Conservation (phyloP, 2,888 invertebrate genomes). For the Lucinisca nassula region DNA sequence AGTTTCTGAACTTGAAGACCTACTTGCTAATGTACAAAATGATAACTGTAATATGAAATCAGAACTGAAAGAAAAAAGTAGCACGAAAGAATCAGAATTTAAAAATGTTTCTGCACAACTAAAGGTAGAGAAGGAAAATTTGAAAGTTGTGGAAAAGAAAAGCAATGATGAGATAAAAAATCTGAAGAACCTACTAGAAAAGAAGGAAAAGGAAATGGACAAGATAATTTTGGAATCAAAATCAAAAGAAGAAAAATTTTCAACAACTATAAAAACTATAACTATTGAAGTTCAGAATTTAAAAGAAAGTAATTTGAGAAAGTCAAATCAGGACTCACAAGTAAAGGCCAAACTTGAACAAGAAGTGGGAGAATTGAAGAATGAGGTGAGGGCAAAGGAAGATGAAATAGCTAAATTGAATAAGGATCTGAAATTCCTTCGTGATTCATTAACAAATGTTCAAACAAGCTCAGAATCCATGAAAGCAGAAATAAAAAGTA, state of each 20-base stretch:
- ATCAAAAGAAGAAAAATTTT: conserved; percentile 55
- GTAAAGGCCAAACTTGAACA: conserved; percentile 59
- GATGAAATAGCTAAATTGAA: conserved; percentile 50
- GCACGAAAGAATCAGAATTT: conserved; percentile 59
- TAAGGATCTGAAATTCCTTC: conserved; percentile 68
- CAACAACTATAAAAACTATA: conserved; percentile 50
- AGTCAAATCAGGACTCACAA: conserved; percentile 61
- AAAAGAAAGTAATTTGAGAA: conserved; percentile 54
- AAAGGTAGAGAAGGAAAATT: conserved; percentile 63
- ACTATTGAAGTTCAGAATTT: conserved; percentile 59
- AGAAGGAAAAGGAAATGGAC: conserved; percentile 73
- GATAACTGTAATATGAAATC: conserved; percentile 59
- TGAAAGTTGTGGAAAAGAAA: conserved; percentile 66
- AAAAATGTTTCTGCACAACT: conserved; percentile 55
- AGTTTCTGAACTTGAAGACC: conserved; percentile 55
- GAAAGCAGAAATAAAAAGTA: conserved; percentile 63
- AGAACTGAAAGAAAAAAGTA: conserved; percentile 58
- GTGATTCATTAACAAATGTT: conserved; percentile 68
- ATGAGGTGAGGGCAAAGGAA: conserved; percentile 34
- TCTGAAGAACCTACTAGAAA: conserved; percentile 69
- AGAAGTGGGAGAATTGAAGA: conserved; percentile 58
- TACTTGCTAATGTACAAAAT: conserved; percentile 39
- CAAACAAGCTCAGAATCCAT: conserved; percentile 57
- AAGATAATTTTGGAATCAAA: conserved; percentile 54
- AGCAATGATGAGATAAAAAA: conserved; percentile 53